Evolutionary conservation across 2,888 invertebrate genomes (phyloP).

Genomic region (Hesperia comma): DNA sequence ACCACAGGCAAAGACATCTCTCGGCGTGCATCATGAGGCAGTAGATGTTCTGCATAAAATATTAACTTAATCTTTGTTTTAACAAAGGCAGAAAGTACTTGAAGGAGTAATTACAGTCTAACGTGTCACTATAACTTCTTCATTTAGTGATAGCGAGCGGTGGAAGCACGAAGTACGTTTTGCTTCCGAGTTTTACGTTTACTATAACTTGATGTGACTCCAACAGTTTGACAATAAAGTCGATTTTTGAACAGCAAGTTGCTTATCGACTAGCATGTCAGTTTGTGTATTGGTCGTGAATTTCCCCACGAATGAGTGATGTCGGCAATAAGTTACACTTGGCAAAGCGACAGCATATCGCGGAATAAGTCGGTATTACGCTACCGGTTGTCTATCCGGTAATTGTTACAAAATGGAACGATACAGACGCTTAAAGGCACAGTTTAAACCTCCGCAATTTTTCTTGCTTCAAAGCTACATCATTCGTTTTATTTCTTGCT

Average conservation of each 20-base stretch:
- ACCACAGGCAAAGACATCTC: background rate
- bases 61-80: background rate
- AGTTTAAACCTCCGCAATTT: constrained; percentile 23
- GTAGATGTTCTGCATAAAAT: constrained; percentile 2
- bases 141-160: constrained; percentile 30
- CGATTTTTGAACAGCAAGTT: constrained; percentile 49
- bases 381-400: constrained; percentile 55
- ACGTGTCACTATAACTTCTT: constrained; percentile 35
- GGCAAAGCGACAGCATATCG: constrained; percentile 59
- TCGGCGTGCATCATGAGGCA: background rate
- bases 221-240: constrained; percentile 24
- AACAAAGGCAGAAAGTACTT: constrained; percentile 17
- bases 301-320: constrained; percentile 58
- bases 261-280: background rate
- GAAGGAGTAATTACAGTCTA: constrained; percentile 26
- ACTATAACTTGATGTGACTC: background rate
- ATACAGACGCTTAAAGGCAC: constrained; percentile 36
- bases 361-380: constrained; percentile 55
- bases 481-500: constrained; percentile 1
- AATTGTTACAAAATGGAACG: constrained; percentile 41
- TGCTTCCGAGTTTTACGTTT: background rate
- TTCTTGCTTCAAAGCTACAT: constrained; percentile 5
- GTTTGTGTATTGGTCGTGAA: constrained; percentile 44
- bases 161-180: constrained; percentile 34
- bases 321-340: constrained; percentile 60